Evolutionary conservation across 2,888 invertebrate genomes (phyloP).

Genomic region (Mylabris sibirica): DNA sequence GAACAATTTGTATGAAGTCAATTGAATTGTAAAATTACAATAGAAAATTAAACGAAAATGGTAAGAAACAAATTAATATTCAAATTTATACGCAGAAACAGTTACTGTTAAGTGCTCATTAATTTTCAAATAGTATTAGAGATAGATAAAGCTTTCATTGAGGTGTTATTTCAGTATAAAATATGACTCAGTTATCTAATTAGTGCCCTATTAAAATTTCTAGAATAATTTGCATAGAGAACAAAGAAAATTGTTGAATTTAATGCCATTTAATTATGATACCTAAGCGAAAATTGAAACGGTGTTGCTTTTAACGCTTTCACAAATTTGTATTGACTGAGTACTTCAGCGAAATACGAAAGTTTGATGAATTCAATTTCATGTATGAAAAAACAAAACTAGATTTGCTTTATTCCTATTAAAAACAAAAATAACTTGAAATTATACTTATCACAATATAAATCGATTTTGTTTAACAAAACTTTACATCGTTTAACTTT

Average conservation of each 20-base stretch:
- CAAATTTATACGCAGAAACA: background rate
- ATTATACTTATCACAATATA: background rate
- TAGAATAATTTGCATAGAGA: slow-evolving; percentile 13
- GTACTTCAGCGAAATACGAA: background rate
- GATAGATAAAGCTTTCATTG: background rate
- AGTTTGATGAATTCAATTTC: background rate
- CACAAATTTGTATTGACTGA: background rate
- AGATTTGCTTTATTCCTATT: background rate
- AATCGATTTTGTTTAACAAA: background rate
- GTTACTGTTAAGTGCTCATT: background rate
- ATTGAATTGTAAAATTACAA: background rate
- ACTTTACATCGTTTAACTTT: background rate
- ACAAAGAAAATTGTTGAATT: background rate
- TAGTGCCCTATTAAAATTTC: slow-evolving; percentile 4
- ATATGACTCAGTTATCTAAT: slow-evolving; percentile 10
- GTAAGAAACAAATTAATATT: background rate
- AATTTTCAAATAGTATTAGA: background rate
- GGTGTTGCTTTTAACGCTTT: background rate
- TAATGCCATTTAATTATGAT: background rate
- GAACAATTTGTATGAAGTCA: slow-evolving; percentile 11
- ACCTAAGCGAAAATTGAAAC: background rate
- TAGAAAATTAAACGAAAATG: background rate
- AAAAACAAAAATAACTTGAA: background rate
- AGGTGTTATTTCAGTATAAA: background rate
- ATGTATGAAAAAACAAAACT: background rate